A percentile compares a stretch with the other conserved stretches of the same genome.
phyloP scores from a whole-genome alignment of 2,888 invertebrate species.

The Allophyes oxyacanthae region DNA sequence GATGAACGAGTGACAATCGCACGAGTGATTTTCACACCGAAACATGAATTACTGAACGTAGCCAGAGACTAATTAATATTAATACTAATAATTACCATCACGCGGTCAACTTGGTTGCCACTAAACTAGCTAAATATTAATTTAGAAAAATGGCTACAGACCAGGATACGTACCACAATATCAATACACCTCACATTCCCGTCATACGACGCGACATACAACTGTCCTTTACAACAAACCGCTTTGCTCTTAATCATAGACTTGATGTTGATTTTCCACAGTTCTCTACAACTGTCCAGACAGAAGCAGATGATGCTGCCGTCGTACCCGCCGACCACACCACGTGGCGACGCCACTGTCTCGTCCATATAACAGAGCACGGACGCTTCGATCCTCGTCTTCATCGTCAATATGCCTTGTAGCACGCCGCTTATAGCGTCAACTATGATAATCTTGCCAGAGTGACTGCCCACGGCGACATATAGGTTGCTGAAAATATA shows the following conservation, averaged over 20 bases:
- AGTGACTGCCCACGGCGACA: conserved; percentile 90
- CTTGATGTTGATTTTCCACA: conserved; percentile 90
- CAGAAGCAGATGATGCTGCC: conserved; percentile 92
- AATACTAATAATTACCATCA: no score
- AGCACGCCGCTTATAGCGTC: conserved; percentile 86
- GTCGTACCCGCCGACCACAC: conserved; percentile 94
- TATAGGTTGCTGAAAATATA: conserved; percentile 74
- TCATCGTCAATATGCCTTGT: conserved; percentile 85
- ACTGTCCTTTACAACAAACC: conserved; percentile 69
- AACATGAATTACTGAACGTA: no score
- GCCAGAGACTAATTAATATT: no score
- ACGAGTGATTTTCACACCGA: no score
- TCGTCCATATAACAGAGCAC: conserved; percentile 78
- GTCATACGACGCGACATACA: conserved; percentile 93
- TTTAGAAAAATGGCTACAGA: no score
- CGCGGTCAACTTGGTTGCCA: no score
- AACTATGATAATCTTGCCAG: conserved; percentile 91
- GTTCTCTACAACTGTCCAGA: conserved; percentile 83
- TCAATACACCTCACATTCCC: conserved; percentile 90
- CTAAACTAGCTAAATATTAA: no score
- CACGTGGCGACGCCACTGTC: conserved; percentile 65
- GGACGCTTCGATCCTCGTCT: conserved; percentile 93
- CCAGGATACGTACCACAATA: conserved; percentile 79
- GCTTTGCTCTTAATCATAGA: conserved; percentile 91
- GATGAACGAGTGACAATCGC: no score